phyloP scores from a whole-genome alignment of 1,140 invertebrate genomes.

The Zaprionus davidi region DNA sequence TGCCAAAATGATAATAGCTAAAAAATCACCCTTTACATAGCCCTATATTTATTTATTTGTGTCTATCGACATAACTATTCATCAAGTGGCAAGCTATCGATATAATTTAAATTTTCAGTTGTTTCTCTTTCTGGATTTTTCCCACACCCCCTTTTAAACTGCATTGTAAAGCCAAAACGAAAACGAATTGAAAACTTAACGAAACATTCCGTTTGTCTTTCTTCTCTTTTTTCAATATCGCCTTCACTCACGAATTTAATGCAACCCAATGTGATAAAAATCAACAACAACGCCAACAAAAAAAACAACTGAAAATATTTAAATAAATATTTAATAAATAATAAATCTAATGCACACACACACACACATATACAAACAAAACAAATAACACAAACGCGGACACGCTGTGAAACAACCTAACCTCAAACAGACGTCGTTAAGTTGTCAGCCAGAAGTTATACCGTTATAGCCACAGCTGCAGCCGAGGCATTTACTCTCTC shows the following conservation, averaged over 20 bases:
- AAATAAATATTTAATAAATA: neutral
- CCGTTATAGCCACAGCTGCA: conserved; percentile 30
- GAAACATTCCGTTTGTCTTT: conserved; percentile 36
- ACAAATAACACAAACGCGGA: neutral
- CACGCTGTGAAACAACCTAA: conserved; percentile 14
- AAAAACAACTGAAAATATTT: conserved; percentile 3
- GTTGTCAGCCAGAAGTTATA: conserved; percentile 51
- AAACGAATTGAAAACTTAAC: conserved; percentile 22
- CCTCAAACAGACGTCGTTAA: conserved; percentile 72
- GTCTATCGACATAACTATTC: neutral
- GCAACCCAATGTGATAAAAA: conserved; percentile 27
- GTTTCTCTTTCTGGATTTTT: conserved; percentile 1
- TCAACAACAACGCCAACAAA: conserved; percentile 24
- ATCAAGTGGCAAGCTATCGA: neutral
- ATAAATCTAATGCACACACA: conserved; percentile 1
- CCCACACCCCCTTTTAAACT: neutral
- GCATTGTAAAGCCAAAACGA: conserved; percentile 1
- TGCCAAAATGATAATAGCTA: no score
- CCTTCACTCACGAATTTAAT: conserved; percentile 32
- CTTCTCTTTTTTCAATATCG: conserved; percentile 65
- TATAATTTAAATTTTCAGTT: neutral
- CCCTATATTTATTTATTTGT: no score
- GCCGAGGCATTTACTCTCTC: conserved; percentile 60
- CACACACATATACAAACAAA: conserved; percentile 12
- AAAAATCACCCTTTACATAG: no score